Base-by-base conservation (phyloP, 1,140 invertebrate species). In the Euwallacea fornicatus region DNA sequence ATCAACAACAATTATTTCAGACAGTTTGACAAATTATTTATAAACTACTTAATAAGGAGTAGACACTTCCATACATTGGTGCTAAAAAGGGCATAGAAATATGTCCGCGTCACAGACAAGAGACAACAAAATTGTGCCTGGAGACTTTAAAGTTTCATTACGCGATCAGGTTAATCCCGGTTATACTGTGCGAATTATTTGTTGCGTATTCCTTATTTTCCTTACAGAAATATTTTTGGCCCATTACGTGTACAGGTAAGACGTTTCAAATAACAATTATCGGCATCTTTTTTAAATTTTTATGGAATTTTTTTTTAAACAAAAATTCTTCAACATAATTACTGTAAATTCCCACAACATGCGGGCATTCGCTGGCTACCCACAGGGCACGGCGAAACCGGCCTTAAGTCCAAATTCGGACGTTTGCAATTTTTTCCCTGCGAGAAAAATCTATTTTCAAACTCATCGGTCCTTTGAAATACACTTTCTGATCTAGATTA, bases 131-230 rank as follows among this genome's bases (percentile, higher is more conserved):
- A 50, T 71, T 42, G 46, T 41, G 2, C 61, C 65, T n/a, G 73
- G 71, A 59, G 56, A 44, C 46, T 6, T 62, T 33, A 74, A 77
- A 74, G 53, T 77, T 44, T 73, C 76, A 9, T 4, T 33, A 33
- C 56, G 69, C 11, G 67, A 78, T 54, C 76, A 79, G 62, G 53
- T 77, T 13, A 81, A 81, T 66, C 78, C 79, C 2, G 80, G 78
- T 71, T 81, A 80, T 64, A 80, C 78, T 15, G 68, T 81, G 16
- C 75, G 80, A 9, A 77, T 81, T 0, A 71, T 80, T 43, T 80
- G 78, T 74, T 81, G 80, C 73, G 78, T 81, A 8, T 56, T 81
- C 42, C 79, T 81, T 61, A 78, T 81, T 62, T 80, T 79, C 58
- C 60, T 80, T 11, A 80, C 77, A 1, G 79, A 81, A 74, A 76